Base-by-base conservation (phyloP, 1,140 invertebrate species). In the Aleiodes sp. region DNA sequence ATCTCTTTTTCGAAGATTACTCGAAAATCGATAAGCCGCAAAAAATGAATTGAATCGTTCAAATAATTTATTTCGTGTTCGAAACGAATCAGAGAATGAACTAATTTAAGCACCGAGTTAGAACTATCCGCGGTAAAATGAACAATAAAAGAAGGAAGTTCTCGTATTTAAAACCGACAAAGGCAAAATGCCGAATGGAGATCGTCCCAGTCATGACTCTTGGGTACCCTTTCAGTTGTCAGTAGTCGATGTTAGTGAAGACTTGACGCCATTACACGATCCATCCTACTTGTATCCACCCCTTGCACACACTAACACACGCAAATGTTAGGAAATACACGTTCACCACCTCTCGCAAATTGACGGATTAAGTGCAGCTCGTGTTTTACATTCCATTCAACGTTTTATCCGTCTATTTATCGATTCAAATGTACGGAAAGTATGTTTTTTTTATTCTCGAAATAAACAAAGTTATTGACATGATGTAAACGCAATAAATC, bases 161-260 rank as follows among this genome's bases (percentile, higher is more conserved):
- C 72, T 31, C 60, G 76, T 64, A 75, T 73, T 41, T n/a, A n/a
- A n/a, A 56, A 62, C 52, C 41, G 52, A 61, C 26, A 61, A 26
- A 69, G 63, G 65, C 73, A 61, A 52, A 31, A 70, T 64, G 21
- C 68, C 77, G 74, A 77, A 69, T 46, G n/a, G n/a, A 24, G 57
- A 46, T 56, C 16, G 66, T 21, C 16, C 29, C 60, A 63, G 71
- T 52, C 70, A 68, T 79, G 77, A 79, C 72, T 79, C 72, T 72
- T 66, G 46, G 26, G 60, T 78, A n/a, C 72, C 75, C 68, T 79
- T 78, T 78, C 72, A 78, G 66, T 60, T 70, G 70, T 75, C 73
- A 67, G 57, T 70, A 26, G 41, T 66, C n/a, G 41, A 46, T 14
- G 16, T 46, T 70, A 70, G 69, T 73, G 71, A 66, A 52, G 68